Evolutionary conservation across 2,888 invertebrate species (phyloP).

Genomic region (Tipula helvola): DNA sequence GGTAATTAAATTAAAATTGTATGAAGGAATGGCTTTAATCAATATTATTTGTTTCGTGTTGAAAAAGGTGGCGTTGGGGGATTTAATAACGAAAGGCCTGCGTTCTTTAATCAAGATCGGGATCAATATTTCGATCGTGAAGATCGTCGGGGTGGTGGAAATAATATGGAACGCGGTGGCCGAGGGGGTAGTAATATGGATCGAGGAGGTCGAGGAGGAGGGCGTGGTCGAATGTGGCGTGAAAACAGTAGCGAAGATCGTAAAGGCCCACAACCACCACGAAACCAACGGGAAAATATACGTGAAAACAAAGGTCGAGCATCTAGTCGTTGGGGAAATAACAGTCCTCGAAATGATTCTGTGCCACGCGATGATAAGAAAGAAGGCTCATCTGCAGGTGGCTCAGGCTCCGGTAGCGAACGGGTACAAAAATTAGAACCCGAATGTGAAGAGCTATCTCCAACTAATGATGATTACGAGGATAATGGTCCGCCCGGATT

Average conservation of each 20-base stretch:
- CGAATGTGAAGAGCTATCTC: neutral
- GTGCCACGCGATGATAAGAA: neutral
- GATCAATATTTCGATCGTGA: constrained; percentile 9
- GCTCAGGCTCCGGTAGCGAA: constrained; percentile 12
- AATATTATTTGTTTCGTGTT: neutral
- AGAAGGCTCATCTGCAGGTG: neutral
- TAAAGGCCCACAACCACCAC: neutral
- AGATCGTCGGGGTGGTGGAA: neutral
- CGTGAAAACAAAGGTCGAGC: constrained; percentile 19
- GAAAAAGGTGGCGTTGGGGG: neutral
- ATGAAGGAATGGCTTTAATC: neutral
- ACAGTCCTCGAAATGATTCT: constrained; percentile 17
- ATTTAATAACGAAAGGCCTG: constrained; percentile 9
- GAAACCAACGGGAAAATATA: constrained; percentile 11
- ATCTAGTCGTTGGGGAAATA: constrained; percentile 24
- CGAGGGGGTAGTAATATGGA: constrained; percentile 15
- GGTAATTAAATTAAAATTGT: constrained; percentile 12
- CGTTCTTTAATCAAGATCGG: constrained; percentile 16
- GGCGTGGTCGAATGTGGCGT: constrained; percentile 7
- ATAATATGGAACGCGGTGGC: constrained; percentile 20
- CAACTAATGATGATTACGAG: constrained; percentile 6
- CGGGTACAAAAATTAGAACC: neutral
- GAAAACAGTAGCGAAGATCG: neutral
- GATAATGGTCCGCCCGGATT: constrained; percentile 12
- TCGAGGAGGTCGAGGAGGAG: neutral